These are phyloP conservation scores for Danaus melanippus DNA, from an alignment of 1,140 invertebrate species.

Conservation along the genomic window DNA sequence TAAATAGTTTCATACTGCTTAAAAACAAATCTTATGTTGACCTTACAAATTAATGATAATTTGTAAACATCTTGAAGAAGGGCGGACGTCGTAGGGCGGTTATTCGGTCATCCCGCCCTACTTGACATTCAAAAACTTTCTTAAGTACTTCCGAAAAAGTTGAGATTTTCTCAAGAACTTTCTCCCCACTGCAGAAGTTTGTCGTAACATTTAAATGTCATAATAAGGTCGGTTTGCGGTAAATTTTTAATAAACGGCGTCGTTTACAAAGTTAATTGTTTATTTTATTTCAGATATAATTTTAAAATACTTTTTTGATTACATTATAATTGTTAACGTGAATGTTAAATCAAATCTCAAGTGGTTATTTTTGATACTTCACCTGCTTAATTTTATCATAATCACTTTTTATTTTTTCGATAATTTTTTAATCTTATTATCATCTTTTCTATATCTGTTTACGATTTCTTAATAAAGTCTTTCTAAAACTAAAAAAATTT, in stretches of 20 bases:
- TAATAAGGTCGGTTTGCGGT: constrained; percentile 15
- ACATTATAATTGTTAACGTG: neutral
- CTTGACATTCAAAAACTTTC: constrained; percentile 61
- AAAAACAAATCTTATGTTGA: too few species aligned
- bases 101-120: constrained; percentile 53
- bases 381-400: too few species aligned
- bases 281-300: neutral
- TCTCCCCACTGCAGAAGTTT: constrained; percentile 39
- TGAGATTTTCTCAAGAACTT: constrained; percentile 46
- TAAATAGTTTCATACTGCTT: too few species aligned
- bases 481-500: too few species aligned
- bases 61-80: constrained; percentile 40
- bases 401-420: too few species aligned
- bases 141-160: constrained; percentile 59
- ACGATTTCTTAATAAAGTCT: too few species aligned
- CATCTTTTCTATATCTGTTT: too few species aligned
- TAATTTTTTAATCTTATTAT: too few species aligned
- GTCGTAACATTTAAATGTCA: constrained; percentile 33
- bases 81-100: constrained; percentile 44
- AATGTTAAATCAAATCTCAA: too few species aligned
- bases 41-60: too few species aligned
- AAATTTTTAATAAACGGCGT: neutral
- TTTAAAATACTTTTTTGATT: constrained; percentile 1
- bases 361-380: too few species aligned
- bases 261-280: constrained; percentile 1